phyloP scores from a whole-genome alignment of 2,797 vertebrate genomes.

The Acropternis orthonyx region DNA sequence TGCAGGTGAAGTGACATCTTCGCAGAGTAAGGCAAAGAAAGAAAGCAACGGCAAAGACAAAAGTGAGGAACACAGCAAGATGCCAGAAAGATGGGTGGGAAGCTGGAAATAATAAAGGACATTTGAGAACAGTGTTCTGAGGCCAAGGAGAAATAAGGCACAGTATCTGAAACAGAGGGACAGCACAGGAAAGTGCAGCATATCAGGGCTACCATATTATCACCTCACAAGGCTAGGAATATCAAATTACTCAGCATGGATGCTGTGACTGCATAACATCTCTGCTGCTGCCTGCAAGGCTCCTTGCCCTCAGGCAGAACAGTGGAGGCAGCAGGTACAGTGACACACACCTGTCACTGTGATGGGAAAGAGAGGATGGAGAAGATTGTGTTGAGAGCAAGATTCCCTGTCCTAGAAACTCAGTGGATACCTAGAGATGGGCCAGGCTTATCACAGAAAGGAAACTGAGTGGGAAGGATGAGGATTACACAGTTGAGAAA shows the following conservation, averaged over 20 bases:
- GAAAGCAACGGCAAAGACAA: not conserved
- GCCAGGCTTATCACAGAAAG: not conserved
- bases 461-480: not conserved
- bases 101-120: not conserved
- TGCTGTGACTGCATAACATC: not conserved
- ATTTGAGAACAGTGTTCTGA: not conserved
- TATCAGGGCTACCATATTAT: not conserved
- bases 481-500: not conserved
- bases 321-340: not conserved
- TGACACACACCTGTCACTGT: not conserved
- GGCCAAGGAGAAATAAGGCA: not conserved
- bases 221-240: not conserved
- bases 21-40: not conserved
- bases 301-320: not conserved
- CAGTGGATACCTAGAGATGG: not conserved
- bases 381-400: not conserved
- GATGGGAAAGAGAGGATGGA: not conserved
- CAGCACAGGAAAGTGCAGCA: not conserved
- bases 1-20: not conserved
- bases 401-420: not conserved
- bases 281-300: not conserved
- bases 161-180: not conserved
- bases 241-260: not conserved
- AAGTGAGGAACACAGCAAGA: not conserved
- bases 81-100: not conserved